These are phyloP conservation scores for Heliconius charithonia DNA, from an alignment of 2,888 invertebrate genomes.

Conservation along the genomic window DNA sequence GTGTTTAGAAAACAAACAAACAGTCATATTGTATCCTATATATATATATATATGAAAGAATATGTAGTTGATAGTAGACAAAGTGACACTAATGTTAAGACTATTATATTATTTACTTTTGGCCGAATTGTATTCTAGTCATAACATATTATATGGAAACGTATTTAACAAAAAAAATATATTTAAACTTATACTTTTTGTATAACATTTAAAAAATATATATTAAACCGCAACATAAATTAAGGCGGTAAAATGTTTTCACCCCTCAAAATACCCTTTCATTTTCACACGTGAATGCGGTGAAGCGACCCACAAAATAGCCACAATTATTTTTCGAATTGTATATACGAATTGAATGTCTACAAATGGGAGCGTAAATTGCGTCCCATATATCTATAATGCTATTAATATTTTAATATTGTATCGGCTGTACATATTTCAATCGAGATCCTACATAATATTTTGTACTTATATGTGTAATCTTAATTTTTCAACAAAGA, in stretches of 20 bases:
- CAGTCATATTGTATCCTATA: no score
- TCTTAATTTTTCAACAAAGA: no score
- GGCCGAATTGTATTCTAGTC: no score
- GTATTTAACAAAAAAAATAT: no score
- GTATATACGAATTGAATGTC: neutral
- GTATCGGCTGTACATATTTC: neutral
- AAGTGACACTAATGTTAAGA: no score
- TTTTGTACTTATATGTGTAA: neutral
- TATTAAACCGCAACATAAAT: conserved; percentile 11
- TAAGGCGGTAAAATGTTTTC: conserved; percentile 24
- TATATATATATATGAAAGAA: no score
- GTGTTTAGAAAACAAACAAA: no score
- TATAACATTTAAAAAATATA: neutral
- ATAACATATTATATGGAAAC: no score
- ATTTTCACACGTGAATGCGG: conserved; percentile 32
- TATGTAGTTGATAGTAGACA: no score
- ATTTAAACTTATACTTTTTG: no score
- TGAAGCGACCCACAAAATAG: conserved; percentile 15
- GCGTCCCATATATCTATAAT: neutral
- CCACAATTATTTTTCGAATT: conserved; percentile 25
- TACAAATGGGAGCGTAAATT: no score
- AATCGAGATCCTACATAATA: neutral
- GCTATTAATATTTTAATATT: neutral
- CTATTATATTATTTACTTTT: no score
- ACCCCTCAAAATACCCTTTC: conserved; percentile 26